Conservation (phyloP, 2,888 invertebrate genomes). For the Amblyjoppa fuscipennis region DNA sequence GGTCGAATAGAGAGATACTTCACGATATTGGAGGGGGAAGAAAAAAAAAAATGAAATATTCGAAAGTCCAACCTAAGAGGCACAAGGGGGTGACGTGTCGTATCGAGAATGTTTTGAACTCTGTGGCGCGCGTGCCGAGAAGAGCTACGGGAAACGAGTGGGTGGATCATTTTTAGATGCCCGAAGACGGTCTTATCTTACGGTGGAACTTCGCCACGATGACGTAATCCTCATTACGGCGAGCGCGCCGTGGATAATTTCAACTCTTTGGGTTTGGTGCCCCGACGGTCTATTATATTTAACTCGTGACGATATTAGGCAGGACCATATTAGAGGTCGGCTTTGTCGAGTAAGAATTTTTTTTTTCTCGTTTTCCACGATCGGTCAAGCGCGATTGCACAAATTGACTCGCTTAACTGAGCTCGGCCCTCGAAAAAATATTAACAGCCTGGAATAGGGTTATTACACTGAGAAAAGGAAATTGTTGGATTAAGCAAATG, state of each 20-base stretch:
- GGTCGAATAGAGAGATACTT: constrained; percentile 21
- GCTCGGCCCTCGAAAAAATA: not conserved
- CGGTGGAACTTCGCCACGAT: not conserved
- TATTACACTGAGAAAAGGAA: no score
- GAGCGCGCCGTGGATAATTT: constrained; percentile 36
- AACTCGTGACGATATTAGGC: not conserved
- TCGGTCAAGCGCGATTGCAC: constrained; percentile 15
- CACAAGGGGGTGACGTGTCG: constrained; percentile 38
- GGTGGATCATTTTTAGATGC: constrained; percentile 63
- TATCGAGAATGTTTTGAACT: constrained; percentile 55
- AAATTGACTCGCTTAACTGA: not conserved
- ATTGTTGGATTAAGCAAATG: no score
- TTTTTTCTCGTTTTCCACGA: constrained; percentile 9
- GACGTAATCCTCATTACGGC: constrained; percentile 63
- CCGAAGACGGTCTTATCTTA: constrained; percentile 64
- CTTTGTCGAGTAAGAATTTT: constrained; percentile 9
- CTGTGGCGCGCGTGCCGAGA: constrained; percentile 3
- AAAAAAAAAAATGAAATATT: constrained; percentile 20
- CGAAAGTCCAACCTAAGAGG: constrained; percentile 23
- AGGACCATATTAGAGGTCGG: constrained; percentile 15
- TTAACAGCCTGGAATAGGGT: not conserved
- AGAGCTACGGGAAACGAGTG: constrained; percentile 46
- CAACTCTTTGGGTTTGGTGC: not conserved
- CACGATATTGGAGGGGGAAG: not conserved
- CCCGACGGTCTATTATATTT: constrained; percentile 24